Conservation (phyloP, 2,113 vertebrate genomes). For the Thomomys bottae region DNA sequence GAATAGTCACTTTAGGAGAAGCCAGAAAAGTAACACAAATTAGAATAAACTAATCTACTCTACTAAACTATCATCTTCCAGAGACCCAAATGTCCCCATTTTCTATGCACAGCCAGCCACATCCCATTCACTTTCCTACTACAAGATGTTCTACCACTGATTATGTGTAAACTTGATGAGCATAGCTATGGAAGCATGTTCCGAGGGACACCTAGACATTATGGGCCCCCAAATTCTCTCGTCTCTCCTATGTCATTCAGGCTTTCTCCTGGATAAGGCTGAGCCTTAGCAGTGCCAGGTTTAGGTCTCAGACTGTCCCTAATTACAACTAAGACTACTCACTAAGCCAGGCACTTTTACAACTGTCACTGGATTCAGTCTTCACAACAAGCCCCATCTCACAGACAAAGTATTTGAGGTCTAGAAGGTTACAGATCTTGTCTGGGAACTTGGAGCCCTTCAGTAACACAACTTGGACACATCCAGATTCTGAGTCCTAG, state of each 20-base stretch:
- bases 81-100: not conserved
- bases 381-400: not conserved
- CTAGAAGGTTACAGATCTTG: not conserved
- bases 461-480: not conserved
- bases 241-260: not conserved
- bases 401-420: not conserved
- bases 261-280: not conserved
- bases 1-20: not conserved
- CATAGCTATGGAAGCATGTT: not conserved
- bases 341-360: not conserved
- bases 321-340: not conserved
- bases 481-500: not conserved
- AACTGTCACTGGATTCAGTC: fast-evolving
- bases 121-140: not conserved
- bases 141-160: not conserved
- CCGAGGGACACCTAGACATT: not conserved
- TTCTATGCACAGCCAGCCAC: not conserved
- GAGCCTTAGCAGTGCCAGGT: not conserved
- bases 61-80: not conserved
- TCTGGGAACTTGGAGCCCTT: not conserved
- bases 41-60: not conserved
- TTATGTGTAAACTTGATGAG: not conserved
- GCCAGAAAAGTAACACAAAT: not conserved
- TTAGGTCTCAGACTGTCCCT: not conserved
- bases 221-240: not conserved